These are phyloP conservation scores for Sylvilagus bachmani DNA, from an alignment of 2,113 vertebrate genomes.

Conservation along the genomic window DNA sequence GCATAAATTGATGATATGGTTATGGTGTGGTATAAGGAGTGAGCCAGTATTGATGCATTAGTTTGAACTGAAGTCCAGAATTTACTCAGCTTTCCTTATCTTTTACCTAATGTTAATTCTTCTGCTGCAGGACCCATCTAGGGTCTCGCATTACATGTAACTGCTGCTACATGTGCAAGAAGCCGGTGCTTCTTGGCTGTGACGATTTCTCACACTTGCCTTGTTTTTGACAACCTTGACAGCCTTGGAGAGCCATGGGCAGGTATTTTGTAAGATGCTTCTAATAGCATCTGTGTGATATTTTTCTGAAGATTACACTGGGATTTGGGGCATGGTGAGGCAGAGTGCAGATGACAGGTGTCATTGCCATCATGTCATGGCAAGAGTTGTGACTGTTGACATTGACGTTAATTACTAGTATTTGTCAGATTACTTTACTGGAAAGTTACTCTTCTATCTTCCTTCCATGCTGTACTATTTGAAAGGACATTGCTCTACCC, in stretches of 20 bases:
- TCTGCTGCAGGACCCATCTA: neutral
- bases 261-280: neutral
- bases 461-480: neutral
- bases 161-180: too few relatives aligned
- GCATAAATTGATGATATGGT: slow-evolving; percentile 20
- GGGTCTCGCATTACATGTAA: neutral
- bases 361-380: neutral
- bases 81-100: slow-evolving; percentile 33
- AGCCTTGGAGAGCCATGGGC: neutral
- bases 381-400: neutral
- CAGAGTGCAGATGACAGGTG: neutral
- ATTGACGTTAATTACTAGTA: neutral
- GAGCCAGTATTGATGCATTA: neutral
- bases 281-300: neutral
- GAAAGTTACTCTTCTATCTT: neutral
- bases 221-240: neutral
- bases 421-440: neutral
- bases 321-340: neutral
- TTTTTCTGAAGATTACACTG: slow-evolving; percentile 1
- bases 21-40: neutral
- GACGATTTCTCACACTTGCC: neutral
- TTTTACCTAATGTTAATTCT: neutral
- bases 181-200: neutral
- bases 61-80: neutral
- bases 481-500: neutral